Base-by-base conservation (phyloP, 2,113 vertebrate species). In the Leptosomus discolor region DNA sequence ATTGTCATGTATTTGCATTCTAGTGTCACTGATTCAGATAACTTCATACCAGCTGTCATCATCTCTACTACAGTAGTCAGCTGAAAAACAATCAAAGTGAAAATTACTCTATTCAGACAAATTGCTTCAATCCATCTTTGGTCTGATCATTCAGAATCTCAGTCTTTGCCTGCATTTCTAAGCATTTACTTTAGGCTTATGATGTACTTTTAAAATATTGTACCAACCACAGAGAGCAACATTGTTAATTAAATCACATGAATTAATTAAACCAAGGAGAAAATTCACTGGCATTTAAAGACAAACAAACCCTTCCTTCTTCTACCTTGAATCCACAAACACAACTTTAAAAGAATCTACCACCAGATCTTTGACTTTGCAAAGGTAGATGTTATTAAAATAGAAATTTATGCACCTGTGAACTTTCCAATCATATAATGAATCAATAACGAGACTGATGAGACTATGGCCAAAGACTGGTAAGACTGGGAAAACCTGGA, bases 71-170 rank as follows among this genome's bases (percentile, higher is more conserved):
- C 68, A 82, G 54, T 0, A 94, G 86, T 16, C 19, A 81, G 37
- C 27, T 90, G 92, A 93, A 86, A 90, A 90, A 74, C 80, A 94
- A 86, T 92, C 84, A 81, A 69, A 96, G 43, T 76, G 61, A 95
- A 90, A 87, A 97, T 96, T 83, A 63, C 67, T 95, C 86, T 77
- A 15, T 91, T 95, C 88, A 95, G 86, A 90, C 37, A 37, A 95
- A 84, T 16, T 30, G 15, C 27, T 95, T 78, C 88, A 92, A 85
- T 90, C 41, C 15, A 15, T 64, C 69, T 91, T 83, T 91, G 19
- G 83, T 90, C n/a, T 80, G 71, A 80, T 70, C 20, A 37, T 94
- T 95, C 70, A 89, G 50, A 91, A 54, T 32, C 41, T 68, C 8
- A 1, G 26, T 54, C 50, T 76, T 43, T 60, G 48, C 27, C 41